Base-by-base conservation (phyloP, 2,113 vertebrate species). In the Gadus chalcogrammus region DNA sequence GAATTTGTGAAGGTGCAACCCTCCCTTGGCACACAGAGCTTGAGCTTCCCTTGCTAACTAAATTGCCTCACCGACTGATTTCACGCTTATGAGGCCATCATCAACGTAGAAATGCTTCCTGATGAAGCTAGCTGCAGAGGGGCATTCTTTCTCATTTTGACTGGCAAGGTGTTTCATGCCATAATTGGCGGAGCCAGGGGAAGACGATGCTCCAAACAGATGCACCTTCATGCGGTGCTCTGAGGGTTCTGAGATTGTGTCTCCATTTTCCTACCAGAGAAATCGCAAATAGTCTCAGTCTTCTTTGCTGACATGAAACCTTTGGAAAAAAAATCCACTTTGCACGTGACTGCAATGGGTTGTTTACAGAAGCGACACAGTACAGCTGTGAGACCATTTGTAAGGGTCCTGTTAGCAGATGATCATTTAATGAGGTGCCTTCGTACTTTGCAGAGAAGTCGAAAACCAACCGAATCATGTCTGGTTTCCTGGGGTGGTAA, bases 361-460 rank as follows among this genome's bases (percentile, higher is more conserved):
- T 73, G 13, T 56, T 70, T 69, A 53, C 55, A 15, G 27, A 78
- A 78, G 42, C 76, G 52, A n/a, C 63, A 67, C 3, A 76, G 35
- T 9, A 75, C 61, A 6, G 27, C 76, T 42, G 64, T 74, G 13
- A 79, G 53, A 1, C 64, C 73, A 53, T 79, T 72, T 16, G 73
- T 24, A 24, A 1, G 22, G 22, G 22, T 24, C 22, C 22, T 24
- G 22, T 24, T 65, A 75, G 16, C 16, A 76, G 35, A 20, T 72
- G 66, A 42, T 79, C 68, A 17, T 75, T 78, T 13, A 79, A 28
- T 2, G 64, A 20, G 0, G 58, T 76, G 22, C 22, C 22, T 24
- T 24, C 22, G 22, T 24, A 24, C 22, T 24, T 24, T 24, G 22
- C 22, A 24, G 22, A 24, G 22, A 1, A 24, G 22, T 24, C 22